A percentile compares a stretch with the other conserved stretches of the same genome.
phyloP scores from a whole-genome alignment of 2,888 invertebrate genomes.

The Nemurella pictetii region DNA sequence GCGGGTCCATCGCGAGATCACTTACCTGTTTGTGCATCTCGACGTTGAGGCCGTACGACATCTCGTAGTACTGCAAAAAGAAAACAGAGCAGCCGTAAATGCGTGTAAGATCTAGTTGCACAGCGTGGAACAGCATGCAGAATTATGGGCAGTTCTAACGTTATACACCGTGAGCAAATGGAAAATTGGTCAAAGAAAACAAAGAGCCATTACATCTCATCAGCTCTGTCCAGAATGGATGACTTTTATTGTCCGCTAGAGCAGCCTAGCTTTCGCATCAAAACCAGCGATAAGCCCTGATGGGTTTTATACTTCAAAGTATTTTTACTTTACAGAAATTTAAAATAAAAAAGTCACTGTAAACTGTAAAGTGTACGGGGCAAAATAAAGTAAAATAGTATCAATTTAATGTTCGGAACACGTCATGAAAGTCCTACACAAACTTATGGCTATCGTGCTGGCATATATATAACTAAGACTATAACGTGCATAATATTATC shows the following conservation, averaged over 20 bases:
- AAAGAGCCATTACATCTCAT: neutral
- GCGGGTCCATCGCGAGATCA: no score
- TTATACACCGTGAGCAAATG: neutral
- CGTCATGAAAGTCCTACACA: neutral
- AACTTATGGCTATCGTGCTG: neutral
- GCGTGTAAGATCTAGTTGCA: neutral
- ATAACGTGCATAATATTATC: slow-evolving; percentile 2
- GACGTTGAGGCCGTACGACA: slow-evolving; percentile 95
- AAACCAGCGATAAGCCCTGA: neutral
- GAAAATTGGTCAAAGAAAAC: neutral
- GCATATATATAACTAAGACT: neutral
- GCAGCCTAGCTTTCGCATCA: neutral
- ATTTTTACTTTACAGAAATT: no score
- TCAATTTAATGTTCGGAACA: neutral
- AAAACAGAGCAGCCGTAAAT: slow-evolving; percentile 45
- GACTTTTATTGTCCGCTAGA: neutral
- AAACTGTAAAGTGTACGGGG: no score
- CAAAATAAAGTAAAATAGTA: neutral
- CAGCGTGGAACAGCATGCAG: neutral
- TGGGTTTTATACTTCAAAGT: neutral
- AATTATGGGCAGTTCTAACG: neutral
- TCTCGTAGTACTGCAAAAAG: slow-evolving; percentile 93
- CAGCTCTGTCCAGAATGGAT: neutral
- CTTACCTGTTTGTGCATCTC: slow-evolving; percentile 97
- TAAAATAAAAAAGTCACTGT: no score